Base-by-base conservation (phyloP, 2,113 vertebrate genomes). In the Tretioscincus oriximinensis region DNA sequence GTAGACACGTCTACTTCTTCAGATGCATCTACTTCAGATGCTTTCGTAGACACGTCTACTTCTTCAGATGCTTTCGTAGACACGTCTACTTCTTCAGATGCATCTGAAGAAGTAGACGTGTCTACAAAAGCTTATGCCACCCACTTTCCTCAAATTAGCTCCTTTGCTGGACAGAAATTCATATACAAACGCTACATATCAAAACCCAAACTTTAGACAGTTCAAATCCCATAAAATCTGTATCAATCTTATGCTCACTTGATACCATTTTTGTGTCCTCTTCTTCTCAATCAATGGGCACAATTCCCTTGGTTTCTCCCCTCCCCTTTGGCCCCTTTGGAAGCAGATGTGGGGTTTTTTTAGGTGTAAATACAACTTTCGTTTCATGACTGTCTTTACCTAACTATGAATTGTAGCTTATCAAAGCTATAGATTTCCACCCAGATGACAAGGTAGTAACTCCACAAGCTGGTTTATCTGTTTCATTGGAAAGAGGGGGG, bases 381-480 rank as follows among this genome's bases (percentile, higher is more conserved):
- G 7, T 68, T 67, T 35, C 64, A 24, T 14, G 21, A 54, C 76
- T 35, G 65, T 68, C 76, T 67, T 54, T n/a, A 51, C 64, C 0
- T 1, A 81, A 73, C 78, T 76, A 54, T 89, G 86, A 90, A 49
- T 85, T 88, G 87, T 83, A 76, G 54, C 71, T 63, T 85, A 0
- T 0, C 14, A 71, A 83, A 84, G 81, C 85, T 89, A 83, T 79
- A 81, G 71, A 79, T 90, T 89, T 91, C 76, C 86, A 77, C 78
- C 60, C 22, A 63, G 35, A 84, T 89, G 84, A 88, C 65, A 80
- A 41, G 76, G 77, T 66, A 83, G 86, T 90, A 84, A 86, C 31
- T 91, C 78, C 78, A 81, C 63, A 51, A 74, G 69, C 78, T 87
- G 74, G 76, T 71, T 78, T 84, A 79, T 87, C 63, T 45, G 63